These are phyloP conservation scores for Xiphophorus birchmanni DNA, from an alignment of 2,797 vertebrate species.

Conservation along the genomic window DNA sequence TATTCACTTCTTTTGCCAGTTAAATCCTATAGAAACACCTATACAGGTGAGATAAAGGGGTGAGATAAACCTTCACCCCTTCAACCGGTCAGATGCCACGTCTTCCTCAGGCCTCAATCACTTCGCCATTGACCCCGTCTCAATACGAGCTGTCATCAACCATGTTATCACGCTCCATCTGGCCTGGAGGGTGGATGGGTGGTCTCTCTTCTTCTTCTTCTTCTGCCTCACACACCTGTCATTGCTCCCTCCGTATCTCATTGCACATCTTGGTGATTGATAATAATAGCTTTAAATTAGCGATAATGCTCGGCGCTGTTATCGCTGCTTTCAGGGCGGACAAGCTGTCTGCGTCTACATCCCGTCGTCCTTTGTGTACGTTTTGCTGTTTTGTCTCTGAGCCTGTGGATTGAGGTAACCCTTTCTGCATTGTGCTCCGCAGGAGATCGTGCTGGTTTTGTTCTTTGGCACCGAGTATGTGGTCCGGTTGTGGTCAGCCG, in stretches of 20 bases:
- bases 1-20: background rate
- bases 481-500: conserved; percentile 90
- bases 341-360: conserved; percentile 51
- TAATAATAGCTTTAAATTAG: conserved; percentile 46
- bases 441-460: conserved; percentile 93
- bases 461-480: conserved; percentile 91
- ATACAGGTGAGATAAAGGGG: too few species aligned
- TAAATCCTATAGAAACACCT: background rate
- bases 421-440: conserved; percentile 62
- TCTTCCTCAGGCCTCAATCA: conserved; percentile 47
- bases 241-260: conserved; percentile 42
- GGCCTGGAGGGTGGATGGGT: conserved; percentile 48
- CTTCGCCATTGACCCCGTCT: conserved; percentile 56
- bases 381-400: conserved; percentile 24
- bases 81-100: conserved; percentile 39
- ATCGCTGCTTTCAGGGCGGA: conserved; percentile 30
- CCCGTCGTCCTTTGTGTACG: conserved; percentile 32
- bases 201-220: conserved; percentile 36
- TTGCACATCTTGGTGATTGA: conserved; percentile 51
- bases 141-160: conserved; percentile 62
- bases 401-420: conserved; percentile 39
- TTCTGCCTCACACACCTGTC: conserved; percentile 57
- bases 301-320: conserved; percentile 23
- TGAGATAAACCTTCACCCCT: background rate
- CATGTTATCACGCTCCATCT: conserved; percentile 64